Percentiles rank a stretch among this genome's conserved stretches.
Evolutionary conservation across 92 coral and sea anemone genomes (phyloP).

Genomic region (Heliopora coerulea): DNA sequence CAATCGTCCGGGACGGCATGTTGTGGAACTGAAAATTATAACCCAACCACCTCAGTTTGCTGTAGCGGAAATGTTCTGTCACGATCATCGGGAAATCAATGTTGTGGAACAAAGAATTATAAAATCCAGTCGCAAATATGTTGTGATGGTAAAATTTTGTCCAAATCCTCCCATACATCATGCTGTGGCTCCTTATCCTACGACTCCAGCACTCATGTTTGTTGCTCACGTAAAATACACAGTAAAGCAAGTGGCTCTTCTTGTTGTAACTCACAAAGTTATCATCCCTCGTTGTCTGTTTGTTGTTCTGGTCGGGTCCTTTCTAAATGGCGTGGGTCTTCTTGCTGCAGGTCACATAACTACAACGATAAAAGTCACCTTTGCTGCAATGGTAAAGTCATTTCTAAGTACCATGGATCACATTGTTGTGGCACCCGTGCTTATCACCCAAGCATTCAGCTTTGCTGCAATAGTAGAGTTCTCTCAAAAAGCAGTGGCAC

Average conservation of each 20-base stretch:
- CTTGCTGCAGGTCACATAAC: slow-evolving; percentile 28
- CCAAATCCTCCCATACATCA: background rate
- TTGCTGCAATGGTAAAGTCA: slow-evolving; percentile 30
- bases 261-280: slow-evolving; percentile 17
- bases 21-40: slow-evolving; percentile 33
- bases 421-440: slow-evolving; percentile 11
- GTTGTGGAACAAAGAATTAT: slow-evolving; percentile 27
- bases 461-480: slow-evolving; percentile 9
- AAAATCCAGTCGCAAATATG: background rate
- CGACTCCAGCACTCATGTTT: slow-evolving; percentile 1
- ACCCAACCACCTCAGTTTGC: slow-evolving; percentile 5
- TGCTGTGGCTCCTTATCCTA: slow-evolving; percentile 6
- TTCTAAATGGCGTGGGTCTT: slow-evolving; percentile 27
- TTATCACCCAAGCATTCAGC: background rate
- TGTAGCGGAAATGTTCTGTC: slow-evolving; percentile 25
- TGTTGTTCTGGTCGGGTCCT: slow-evolving; percentile 23
- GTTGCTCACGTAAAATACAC: slow-evolving; percentile 13
- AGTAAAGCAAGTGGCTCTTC: background rate
- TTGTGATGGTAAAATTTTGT: slow-evolving; percentile 1
- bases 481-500: slow-evolving; percentile 19
- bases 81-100: slow-evolving; percentile 32
- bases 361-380: slow-evolving; percentile 10
- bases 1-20: slow-evolving; percentile 20
- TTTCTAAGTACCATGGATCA: background rate
- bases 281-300: slow-evolving; percentile 9